Conservation (phyloP, 2,797 vertebrate genomes). For the Muscicapa striata region DNA sequence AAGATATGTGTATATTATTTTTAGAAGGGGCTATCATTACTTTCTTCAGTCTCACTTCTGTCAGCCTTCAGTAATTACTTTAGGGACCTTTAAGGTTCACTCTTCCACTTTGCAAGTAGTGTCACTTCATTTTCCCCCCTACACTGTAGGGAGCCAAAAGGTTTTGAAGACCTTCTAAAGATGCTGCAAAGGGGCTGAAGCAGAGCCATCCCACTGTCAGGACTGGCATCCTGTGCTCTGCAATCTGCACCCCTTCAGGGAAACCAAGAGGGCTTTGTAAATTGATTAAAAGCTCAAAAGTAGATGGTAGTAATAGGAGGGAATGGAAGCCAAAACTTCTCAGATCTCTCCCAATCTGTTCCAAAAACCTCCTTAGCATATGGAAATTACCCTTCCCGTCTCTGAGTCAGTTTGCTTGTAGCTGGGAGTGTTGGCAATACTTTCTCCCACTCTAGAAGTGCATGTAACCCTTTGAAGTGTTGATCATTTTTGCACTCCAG, state of each 20-base stretch:
- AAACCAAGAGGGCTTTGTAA: not conserved
- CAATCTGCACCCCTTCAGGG: not conserved
- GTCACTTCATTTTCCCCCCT: not conserved
- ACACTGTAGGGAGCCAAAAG: not conserved
- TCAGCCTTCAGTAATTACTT: not conserved
- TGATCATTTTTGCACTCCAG: slow-evolving; percentile 20
- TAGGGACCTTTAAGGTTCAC: not conserved
- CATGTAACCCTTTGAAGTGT: slow-evolving; percentile 8
- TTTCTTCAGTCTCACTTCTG: not conserved
- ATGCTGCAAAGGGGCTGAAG: not conserved
- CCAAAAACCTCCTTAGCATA: slow-evolving; percentile 16
- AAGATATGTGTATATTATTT: not conserved
- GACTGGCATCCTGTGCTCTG: not conserved
- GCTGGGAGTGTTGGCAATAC: not conserved
- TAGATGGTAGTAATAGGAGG: not conserved
- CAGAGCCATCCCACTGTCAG: not conserved
- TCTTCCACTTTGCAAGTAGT: not conserved
- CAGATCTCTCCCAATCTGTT: slow-evolving; percentile 25
- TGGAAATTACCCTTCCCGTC: slow-evolving; percentile 29
- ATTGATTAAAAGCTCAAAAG: slow-evolving; percentile 37
- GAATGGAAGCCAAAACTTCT: slow-evolving; percentile 30
- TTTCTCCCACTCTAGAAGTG: not conserved
- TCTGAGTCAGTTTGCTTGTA: slow-evolving; percentile 49
- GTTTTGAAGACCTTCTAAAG: not conserved
- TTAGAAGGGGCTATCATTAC: not conserved